Conservation (phyloP, 2,797 vertebrate species). For the Trematomus bernacchii region DNA sequence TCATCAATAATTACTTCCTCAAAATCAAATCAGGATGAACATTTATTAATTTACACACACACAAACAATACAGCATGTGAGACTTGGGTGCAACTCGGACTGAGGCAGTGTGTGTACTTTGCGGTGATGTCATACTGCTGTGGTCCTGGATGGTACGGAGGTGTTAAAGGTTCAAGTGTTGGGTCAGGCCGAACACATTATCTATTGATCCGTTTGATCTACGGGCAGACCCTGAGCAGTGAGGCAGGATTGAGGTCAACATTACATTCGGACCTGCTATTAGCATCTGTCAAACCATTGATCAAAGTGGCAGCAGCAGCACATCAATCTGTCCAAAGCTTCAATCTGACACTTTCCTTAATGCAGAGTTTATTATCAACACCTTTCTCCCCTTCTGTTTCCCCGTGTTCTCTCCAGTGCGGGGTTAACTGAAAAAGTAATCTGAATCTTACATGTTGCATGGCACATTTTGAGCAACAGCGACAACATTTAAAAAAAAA, state of each 20-base stretch:
- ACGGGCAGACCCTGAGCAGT: neutral
- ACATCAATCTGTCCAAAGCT: constrained; percentile 18
- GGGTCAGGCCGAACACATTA: constrained; percentile 24
- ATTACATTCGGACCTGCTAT: constrained; percentile 7
- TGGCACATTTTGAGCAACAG: neutral
- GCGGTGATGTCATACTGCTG: constrained; percentile 9
- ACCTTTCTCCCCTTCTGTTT: neutral
- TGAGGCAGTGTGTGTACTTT: neutral
- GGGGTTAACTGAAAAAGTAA: neutral
- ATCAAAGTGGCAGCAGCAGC: constrained; percentile 20
- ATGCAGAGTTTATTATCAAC: neutral
- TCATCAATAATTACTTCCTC: constrained; percentile 54
- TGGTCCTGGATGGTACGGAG: constrained; percentile 12
- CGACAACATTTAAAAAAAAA: neutral
- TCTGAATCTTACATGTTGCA: neutral
- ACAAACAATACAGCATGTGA: no score
- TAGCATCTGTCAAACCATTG: constrained; percentile 22
- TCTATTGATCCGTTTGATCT: constrained; percentile 51
- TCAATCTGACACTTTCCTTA: neutral
- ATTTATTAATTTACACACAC: constrained; percentile 27
- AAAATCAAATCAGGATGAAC: constrained; percentile 40
- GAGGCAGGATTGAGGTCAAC: constrained; percentile 2
- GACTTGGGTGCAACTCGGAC: neutral
- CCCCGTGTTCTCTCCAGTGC: neutral
- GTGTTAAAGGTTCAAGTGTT: constrained; percentile 28